These are phyloP conservation scores for Periophthalmus modestus DNA, from an alignment of 2,113 vertebrate genomes.

Conservation along the genomic window DNA sequence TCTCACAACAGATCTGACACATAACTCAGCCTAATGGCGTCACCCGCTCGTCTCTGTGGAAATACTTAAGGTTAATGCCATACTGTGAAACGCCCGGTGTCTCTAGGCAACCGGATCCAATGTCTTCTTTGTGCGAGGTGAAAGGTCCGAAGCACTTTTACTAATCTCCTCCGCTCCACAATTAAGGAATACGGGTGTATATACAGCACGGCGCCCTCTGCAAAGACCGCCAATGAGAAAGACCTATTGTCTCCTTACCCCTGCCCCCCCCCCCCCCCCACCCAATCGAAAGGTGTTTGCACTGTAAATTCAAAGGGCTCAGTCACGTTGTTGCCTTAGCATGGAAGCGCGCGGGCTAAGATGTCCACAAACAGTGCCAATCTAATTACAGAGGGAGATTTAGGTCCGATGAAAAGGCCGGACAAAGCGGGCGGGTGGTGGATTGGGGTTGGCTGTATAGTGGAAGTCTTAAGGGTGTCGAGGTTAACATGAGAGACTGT, in stretches of 20 bases:
- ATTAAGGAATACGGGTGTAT: slow-evolving; percentile 85
- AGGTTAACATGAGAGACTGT: slow-evolving; percentile 73
- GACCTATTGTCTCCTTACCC: slow-evolving; percentile 60
- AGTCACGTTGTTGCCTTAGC: slow-evolving; percentile 69
- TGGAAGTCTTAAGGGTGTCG: slow-evolving; percentile 61
- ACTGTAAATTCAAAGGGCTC: slow-evolving; percentile 79
- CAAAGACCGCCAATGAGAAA: slow-evolving; percentile 74
- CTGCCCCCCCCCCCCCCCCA: slow-evolving; percentile 13
- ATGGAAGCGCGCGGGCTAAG: slow-evolving; percentile 61
- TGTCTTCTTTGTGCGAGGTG: slow-evolving; percentile 89
- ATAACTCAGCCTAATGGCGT: too few relatives aligned
- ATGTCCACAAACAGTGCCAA: slow-evolving; percentile 78
- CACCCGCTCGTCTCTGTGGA: too few relatives aligned
- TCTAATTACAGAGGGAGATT: slow-evolving; percentile 81
- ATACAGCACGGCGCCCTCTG: slow-evolving; percentile 66
- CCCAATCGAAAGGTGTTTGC: slow-evolving; percentile 82
- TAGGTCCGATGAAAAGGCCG: slow-evolving; percentile 65
- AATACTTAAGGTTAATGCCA: too few relatives aligned
- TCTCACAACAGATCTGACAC: too few relatives aligned
- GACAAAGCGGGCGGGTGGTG: slow-evolving; percentile 73
- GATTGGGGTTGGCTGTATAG: slow-evolving; percentile 71
- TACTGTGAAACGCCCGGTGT: slow-evolving; percentile 69
- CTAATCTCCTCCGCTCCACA: slow-evolving; percentile 90
- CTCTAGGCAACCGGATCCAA: slow-evolving; percentile 90
- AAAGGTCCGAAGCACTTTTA: slow-evolving; percentile 91